These are phyloP conservation scores for Neoarius graeffei DNA, from an alignment of 2,113 vertebrate species.

Conservation along the genomic window DNA sequence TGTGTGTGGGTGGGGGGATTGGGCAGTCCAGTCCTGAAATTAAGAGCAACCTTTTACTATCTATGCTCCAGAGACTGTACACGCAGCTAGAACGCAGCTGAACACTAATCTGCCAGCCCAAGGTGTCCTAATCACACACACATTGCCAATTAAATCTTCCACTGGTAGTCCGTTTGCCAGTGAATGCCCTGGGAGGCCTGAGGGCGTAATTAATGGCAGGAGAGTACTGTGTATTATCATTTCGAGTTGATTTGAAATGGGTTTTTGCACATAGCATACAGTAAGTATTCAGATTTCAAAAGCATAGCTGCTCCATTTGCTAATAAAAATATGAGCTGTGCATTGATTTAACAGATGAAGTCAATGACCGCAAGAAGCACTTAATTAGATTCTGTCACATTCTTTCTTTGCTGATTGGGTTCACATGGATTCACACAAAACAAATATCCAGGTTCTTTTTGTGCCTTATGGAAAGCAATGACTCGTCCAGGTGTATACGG, in stretches of 20 bases:
- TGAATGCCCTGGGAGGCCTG: slow-evolving; percentile 19
- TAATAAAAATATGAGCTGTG: slow-evolving; percentile 6
- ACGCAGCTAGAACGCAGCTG: slow-evolving; percentile 43
- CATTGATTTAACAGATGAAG: not conserved
- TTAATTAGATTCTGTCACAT: slow-evolving; percentile 11
- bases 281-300: slow-evolving; percentile 24
- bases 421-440: not conserved
- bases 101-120: slow-evolving; percentile 62
- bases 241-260: slow-evolving; percentile 25
- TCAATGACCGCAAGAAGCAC: not conserved
- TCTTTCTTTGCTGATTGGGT: not conserved
- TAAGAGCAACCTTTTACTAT: slow-evolving; percentile 59
- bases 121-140: slow-evolving; percentile 53
- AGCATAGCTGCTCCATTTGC: not conserved
- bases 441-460: not conserved
- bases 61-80: slow-evolving; percentile 48
- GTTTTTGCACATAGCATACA: slow-evolving; percentile 3
- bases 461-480: not conserved
- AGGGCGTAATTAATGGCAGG: slow-evolving; percentile 38
- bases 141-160: slow-evolving; percentile 58
- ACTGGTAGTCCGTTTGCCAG: slow-evolving; percentile 28
- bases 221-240: slow-evolving; percentile 28
- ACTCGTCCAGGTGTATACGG: not conserved
- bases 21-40: slow-evolving; percentile 18
- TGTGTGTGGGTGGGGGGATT: not conserved